Conservation (phyloP, 2,113 vertebrate species). For the Sitta europaea region DNA sequence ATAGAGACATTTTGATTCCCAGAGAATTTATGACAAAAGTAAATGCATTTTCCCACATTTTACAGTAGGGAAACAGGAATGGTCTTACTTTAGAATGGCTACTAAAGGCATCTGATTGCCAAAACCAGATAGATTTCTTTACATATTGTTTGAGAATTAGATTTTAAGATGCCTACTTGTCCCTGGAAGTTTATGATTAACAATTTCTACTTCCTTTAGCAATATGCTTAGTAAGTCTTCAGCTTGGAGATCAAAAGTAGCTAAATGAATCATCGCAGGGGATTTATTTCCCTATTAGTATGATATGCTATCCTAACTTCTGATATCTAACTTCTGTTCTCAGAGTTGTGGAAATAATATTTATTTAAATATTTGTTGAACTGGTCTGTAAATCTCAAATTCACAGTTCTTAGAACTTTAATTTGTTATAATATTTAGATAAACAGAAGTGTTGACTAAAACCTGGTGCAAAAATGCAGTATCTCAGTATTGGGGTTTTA, state of each 20-base stretch:
- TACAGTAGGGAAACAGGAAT: neutral
- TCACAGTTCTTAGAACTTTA: neutral
- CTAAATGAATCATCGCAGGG: neutral
- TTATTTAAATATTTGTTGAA: neutral
- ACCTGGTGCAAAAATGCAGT: neutral
- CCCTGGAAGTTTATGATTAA: neutral
- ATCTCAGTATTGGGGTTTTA: neutral
- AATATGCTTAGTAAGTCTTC: neutral
- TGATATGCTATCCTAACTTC: neutral
- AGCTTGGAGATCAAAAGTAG: neutral
- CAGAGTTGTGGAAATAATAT: neutral
- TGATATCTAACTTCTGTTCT: neutral
- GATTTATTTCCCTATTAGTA: neutral
- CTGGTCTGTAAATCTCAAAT: neutral
- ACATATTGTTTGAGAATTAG: neutral
- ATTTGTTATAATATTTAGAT: neutral
- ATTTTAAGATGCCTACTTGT: neutral
- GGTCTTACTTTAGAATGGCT: neutral
- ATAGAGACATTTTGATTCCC: neutral
- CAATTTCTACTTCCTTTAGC: neutral
- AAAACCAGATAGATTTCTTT: neutral
- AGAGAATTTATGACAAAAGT: neutral
- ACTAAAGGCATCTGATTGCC: neutral
- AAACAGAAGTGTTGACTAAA: neutral
- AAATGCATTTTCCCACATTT: neutral